Evolutionary conservation across 2,113 vertebrate genomes (phyloP).

Genomic region (Melanerpes formicivorus): DNA sequence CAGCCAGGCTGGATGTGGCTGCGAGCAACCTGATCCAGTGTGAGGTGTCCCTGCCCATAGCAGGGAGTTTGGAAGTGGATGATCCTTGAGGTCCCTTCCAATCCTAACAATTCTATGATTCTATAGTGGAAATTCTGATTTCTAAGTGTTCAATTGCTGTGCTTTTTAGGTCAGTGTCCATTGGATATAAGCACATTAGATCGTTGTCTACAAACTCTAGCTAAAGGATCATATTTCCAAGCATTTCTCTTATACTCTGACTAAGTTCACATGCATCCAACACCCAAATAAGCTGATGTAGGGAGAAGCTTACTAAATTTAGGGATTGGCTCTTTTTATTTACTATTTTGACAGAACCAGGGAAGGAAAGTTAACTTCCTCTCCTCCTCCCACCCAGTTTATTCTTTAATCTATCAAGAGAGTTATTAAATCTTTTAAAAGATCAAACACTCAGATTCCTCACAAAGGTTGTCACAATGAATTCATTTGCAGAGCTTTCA

Average conservation of each 20-base stretch:
- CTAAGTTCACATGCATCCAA: not conserved
- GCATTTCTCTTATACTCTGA: not conserved
- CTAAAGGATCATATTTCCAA: not conserved
- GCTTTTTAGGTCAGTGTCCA: constrained; percentile 37
- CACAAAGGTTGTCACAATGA: constrained; percentile 74
- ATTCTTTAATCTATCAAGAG: constrained; percentile 71
- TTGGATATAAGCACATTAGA: not conserved
- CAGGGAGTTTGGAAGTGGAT: too few species aligned
- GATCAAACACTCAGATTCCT: constrained; percentile 69
- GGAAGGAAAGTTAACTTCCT: constrained; percentile 60
- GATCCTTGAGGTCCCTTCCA: too few species aligned
- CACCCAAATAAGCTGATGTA: not conserved
- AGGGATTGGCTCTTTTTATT: constrained; percentile 52
- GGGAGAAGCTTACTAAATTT: not conserved
- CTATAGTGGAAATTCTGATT: not conserved
- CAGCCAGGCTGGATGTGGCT: too few species aligned
- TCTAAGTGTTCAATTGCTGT: not conserved
- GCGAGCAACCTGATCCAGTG: too few species aligned
- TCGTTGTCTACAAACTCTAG: not conserved
- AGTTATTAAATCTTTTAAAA: constrained; percentile 76
- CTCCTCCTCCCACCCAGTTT: constrained; percentile 42
- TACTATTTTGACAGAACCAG: constrained; percentile 63
- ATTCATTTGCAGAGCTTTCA: constrained; percentile 68
- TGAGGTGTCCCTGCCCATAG: too few species aligned
- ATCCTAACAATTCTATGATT: too few species aligned